Evolutionary conservation across 2,113 vertebrate genomes (phyloP).

Genomic region (Phaetusa simplex): DNA sequence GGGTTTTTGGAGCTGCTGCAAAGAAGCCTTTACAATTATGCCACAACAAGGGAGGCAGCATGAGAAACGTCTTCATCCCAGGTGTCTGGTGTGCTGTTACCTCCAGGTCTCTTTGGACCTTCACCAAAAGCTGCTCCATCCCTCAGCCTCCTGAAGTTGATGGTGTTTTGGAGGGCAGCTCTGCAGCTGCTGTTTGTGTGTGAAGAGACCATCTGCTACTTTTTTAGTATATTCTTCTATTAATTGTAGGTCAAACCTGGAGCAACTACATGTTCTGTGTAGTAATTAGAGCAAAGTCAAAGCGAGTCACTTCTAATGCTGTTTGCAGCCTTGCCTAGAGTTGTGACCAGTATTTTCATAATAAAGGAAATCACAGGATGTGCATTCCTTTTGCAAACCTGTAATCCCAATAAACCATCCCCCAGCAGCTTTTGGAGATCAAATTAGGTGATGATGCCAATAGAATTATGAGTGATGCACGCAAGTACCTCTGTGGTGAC

Average conservation of each 20-base stretch:
- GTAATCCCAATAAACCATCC: background rate
- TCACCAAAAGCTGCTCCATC: background rate
- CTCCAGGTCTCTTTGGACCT: background rate
- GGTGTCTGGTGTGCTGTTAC: background rate
- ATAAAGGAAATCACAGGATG: background rate
- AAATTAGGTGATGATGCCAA: background rate
- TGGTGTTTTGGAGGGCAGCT: background rate
- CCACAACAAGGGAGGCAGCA: too few relatives aligned
- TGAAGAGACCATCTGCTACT: background rate
- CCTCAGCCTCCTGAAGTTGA: background rate
- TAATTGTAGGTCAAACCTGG: background rate
- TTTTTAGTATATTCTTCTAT: background rate
- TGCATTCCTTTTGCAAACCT: background rate
- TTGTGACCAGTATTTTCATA: background rate
- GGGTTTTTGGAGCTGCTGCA: background rate
- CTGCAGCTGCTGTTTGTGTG: background rate
- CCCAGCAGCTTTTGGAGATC: background rate
- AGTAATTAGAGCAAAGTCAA: background rate
- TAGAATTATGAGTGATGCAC: background rate
- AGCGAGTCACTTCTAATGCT: background rate
- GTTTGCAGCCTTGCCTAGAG: background rate
- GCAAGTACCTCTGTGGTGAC: background rate
- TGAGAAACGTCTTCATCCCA: background rate
- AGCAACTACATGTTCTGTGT: background rate
- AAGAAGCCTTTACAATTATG: background rate